Base-by-base conservation (phyloP, 2,888 invertebrate genomes). In the Oxystoma pomonae region DNA sequence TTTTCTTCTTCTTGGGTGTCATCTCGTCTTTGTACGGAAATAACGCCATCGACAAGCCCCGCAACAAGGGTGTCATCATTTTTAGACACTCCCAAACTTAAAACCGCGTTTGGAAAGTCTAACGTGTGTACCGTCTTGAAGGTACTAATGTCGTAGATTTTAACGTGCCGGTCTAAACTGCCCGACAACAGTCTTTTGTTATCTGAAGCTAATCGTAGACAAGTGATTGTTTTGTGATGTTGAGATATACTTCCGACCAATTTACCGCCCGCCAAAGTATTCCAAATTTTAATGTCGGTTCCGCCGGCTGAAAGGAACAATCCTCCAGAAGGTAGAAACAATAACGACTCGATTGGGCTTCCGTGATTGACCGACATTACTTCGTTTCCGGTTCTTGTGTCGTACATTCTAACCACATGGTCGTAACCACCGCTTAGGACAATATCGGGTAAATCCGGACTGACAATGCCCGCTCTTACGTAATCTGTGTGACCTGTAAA, bases 181-280 rank as follows among this genome's bases (percentile, higher is more conserved):
- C 91, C 94, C 0, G 97, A 96, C 71, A 98, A 79, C 18, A 98
- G 83, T 73, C 94, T 86, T 68, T 88, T 90, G 20, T 91, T 91
- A 74, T 92, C 88, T 55, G 90, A 90, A 20, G 92, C 92, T 66
- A 97, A 84, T 68, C 88, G 83, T 58, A 98, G 78, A 68, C 92
- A 90, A 0, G 96, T 98, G 0, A 98, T 89, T 0, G 97, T 95
- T 83, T 98, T 98, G 79, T 97, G 96, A 80, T 99, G 98, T 72
- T 94, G 91, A 1, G 91, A 91, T 68, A 98, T 86, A 72, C 87
- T 89, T 1, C 93, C 89, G 20, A 98, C 78, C 61, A 94, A 81
- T 76, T 90, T 90, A 9, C 96, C 96, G 21, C 95, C 94, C 68
- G 92, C 87, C 59, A 96, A 85, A 2, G 91, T 87, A 78, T 98